A percentile compares a stretch with the other conserved stretches of the same genome.
Evolutionary conservation across 1,140 invertebrate genomes (phyloP).

Genomic region (Pogonus chalceus): DNA sequence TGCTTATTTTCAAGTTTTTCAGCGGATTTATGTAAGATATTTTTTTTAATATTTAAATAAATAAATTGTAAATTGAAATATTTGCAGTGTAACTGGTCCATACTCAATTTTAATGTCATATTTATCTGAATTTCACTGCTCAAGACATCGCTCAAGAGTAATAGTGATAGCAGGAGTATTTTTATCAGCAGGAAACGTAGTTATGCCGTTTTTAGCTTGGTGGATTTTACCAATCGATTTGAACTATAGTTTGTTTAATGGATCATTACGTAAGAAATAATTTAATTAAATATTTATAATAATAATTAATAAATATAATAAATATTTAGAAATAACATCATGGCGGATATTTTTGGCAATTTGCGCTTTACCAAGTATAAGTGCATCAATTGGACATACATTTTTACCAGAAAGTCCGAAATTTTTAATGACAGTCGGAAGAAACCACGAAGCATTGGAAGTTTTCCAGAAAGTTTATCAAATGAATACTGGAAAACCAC

Average conservation of each 20-base stretch:
- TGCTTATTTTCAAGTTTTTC: constrained; percentile 56
- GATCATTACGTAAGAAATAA: constrained; percentile 27
- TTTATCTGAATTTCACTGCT: constrained; percentile 50
- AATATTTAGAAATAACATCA: constrained; percentile 44
- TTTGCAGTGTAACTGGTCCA: constrained; percentile 53
- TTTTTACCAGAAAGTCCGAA: constrained; percentile 73
- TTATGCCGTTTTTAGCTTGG: constrained; percentile 46
- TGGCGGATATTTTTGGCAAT: constrained; percentile 63
- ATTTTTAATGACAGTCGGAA: constrained; percentile 62
- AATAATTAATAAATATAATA: too few relatives aligned
- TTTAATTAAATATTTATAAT: too few relatives aligned
- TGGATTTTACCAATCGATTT: constrained; percentile 37
- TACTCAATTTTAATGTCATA: constrained; percentile 55
- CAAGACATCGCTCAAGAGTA: constrained; percentile 45
- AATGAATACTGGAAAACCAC: constrained; percentile 49
- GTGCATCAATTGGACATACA: constrained; percentile 47
- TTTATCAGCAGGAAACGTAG: constrained; percentile 43
- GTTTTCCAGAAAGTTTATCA: constrained; percentile 49
- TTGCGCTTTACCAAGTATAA: constrained; percentile 50
- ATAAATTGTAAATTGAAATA: constrained; percentile 4
- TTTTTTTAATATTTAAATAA: background rate
- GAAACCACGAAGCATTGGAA: constrained; percentile 52
- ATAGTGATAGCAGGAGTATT: constrained; percentile 47
- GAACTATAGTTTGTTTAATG: constrained; percentile 30
- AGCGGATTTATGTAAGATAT: constrained; percentile 59